phyloP scores from a whole-genome alignment of 2,888 invertebrate species.

The Biston betularia region DNA sequence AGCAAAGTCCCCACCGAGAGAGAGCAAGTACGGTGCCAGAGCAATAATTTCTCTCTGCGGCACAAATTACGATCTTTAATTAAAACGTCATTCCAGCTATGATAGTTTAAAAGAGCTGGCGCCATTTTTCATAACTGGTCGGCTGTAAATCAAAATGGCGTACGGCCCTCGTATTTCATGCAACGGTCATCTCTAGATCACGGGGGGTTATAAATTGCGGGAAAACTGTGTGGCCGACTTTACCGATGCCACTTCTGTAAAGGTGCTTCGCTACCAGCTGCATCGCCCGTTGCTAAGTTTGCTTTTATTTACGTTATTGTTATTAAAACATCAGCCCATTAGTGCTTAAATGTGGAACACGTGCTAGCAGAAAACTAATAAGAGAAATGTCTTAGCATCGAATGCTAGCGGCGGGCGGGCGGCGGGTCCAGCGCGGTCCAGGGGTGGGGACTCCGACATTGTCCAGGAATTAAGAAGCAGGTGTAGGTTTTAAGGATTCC shows the following conservation, averaged over 20 bases:
- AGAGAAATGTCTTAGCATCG: too few relatives aligned
- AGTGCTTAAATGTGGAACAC: too few relatives aligned
- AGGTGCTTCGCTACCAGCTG: neutral
- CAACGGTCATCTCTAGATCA: slow-evolving; percentile 32
- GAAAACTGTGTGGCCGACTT: slow-evolving; percentile 16
- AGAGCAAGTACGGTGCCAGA: neutral
- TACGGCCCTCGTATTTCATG: slow-evolving; percentile 33
- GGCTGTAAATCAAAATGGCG: slow-evolving; percentile 60
- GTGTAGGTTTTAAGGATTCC: too few relatives aligned
- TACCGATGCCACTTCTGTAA: slow-evolving; percentile 5
- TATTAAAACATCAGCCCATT: too few relatives aligned
- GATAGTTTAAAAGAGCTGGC: slow-evolving; percentile 35
- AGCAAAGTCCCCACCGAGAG: slow-evolving; percentile 6
- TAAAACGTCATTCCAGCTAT: slow-evolving; percentile 44
- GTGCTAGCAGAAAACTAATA: too few relatives aligned
- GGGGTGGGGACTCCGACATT: too few relatives aligned
- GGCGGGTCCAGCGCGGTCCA: too few relatives aligned
- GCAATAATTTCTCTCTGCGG: slow-evolving; percentile 14
- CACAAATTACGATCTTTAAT: slow-evolving; percentile 43
- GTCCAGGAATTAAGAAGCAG: too few relatives aligned
- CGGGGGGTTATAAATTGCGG: slow-evolving; percentile 24
- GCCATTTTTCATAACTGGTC: slow-evolving; percentile 38
- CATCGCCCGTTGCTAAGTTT: too few relatives aligned
- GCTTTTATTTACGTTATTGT: too few relatives aligned
- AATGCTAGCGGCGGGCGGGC: too few relatives aligned